Conservation (phyloP, 2,113 vertebrate genomes). For the Sclerurus mexicanus region DNA sequence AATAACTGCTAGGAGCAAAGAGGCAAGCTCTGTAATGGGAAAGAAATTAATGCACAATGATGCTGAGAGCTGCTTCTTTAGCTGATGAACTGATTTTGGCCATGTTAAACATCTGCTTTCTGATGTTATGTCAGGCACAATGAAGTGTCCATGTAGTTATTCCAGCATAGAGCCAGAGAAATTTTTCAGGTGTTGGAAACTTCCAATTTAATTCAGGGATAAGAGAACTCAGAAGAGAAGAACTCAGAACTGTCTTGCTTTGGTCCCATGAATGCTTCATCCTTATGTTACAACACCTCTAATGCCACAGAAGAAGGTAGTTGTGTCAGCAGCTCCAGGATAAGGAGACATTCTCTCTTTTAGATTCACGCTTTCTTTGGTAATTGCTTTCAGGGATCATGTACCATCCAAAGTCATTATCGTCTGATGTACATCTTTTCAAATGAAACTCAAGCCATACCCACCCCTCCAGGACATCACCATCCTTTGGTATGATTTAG, state of each 20-base stretch:
- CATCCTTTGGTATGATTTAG: neutral
- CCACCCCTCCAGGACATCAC: neutral
- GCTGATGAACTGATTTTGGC: neutral
- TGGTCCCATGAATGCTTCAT: neutral
- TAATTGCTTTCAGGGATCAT: neutral
- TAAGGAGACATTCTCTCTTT: neutral
- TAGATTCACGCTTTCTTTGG: neutral
- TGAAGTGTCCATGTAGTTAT: too few relatives aligned
- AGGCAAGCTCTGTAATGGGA: neutral
- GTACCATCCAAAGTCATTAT: neutral
- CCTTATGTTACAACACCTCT: neutral
- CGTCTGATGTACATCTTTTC: neutral
- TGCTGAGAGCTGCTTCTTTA: neutral
- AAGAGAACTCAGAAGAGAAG: neutral
- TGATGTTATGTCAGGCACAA: neutral
- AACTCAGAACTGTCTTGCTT: neutral
- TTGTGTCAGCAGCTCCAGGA: neutral
- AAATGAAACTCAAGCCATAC: neutral
- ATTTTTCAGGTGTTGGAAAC: neutral
- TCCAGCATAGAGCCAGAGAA: neutral
- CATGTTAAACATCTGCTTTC: neutral
- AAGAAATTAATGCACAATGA: neutral
- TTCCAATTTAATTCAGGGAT: neutral
- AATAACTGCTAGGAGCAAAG: neutral
- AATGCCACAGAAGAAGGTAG: neutral